A percentile compares a stretch with the other conserved stretches of the same genome.
These are phyloP conservation scores for Bettongia penicillata DNA, from an alignment of 2,113 vertebrate genomes.

Conservation along the genomic window DNA sequence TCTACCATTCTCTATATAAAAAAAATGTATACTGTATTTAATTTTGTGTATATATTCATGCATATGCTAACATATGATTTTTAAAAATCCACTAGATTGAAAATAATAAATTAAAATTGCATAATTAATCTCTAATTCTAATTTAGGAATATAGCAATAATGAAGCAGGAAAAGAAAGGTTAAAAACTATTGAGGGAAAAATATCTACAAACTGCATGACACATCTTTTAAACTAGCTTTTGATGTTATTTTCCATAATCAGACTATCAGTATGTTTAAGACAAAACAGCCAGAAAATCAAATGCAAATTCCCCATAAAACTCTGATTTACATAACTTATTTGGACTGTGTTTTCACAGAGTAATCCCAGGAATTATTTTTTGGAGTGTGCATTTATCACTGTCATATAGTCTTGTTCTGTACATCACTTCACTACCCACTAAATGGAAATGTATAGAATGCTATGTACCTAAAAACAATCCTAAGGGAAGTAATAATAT, in stretches of 20 bases:
- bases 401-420: background rate
- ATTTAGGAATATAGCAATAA: background rate
- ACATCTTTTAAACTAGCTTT: background rate
- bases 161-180: background rate
- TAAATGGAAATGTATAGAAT: background rate
- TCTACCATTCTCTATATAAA: background rate
- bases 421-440: background rate
- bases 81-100: background rate
- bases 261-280: background rate
- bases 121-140: background rate
- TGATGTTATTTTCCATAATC: background rate
- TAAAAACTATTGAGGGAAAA: background rate
- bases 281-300: background rate
- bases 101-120: background rate
- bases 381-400: background rate
- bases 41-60: background rate
- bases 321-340: background rate
- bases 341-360: background rate
- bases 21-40: background rate
- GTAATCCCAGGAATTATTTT: background rate
- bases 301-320: slow-evolving; percentile 4
- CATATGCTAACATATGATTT: background rate
- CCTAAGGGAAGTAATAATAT: background rate
- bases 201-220: background rate
- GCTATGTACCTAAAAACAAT: background rate